A percentile compares a stretch with the other conserved stretches of the same genome.
These are phyloP conservation scores for Diadegma fenestrale DNA, from an alignment of 2,888 invertebrate genomes.

Conservation along the genomic window DNA sequence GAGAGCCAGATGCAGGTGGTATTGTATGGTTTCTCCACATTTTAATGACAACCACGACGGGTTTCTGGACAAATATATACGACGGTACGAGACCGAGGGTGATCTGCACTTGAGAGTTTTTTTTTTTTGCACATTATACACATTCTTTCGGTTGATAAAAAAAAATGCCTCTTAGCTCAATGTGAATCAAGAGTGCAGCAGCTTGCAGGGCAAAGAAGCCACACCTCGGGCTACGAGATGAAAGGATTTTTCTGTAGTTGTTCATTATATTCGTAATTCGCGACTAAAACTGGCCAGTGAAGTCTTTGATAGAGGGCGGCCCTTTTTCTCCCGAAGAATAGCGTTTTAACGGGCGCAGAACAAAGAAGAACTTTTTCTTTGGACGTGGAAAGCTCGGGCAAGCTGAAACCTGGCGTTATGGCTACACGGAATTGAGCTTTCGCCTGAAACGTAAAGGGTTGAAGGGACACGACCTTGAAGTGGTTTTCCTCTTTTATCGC, in stretches of 20 bases:
- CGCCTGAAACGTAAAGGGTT: constrained; percentile 24
- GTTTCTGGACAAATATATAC: constrained; percentile 30
- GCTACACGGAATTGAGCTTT: constrained; percentile 39
- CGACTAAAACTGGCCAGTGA: constrained; percentile 44
- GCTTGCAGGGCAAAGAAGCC: constrained; percentile 9
- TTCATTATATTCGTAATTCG: constrained; percentile 43
- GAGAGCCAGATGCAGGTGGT: background rate
- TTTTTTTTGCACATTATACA: constrained; percentile 28
- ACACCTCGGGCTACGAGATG: constrained; percentile 5
- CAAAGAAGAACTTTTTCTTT: constrained; percentile 58
- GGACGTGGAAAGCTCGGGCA: constrained; percentile 45
- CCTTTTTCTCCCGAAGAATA: constrained; percentile 55
- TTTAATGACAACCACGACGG: constrained; percentile 28
- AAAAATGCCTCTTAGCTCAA: constrained; percentile 24
- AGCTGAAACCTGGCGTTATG: background rate
- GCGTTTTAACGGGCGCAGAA: constrained; percentile 52
- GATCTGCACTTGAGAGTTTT: constrained; percentile 4
- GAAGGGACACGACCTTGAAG: constrained; percentile 56
- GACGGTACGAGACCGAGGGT: background rate
- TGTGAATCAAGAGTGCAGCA: constrained; percentile 26
- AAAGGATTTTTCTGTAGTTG: constrained; percentile 39
- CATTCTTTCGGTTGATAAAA: background rate
- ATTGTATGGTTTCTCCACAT: background rate
- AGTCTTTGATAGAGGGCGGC: constrained; percentile 36
- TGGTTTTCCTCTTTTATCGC: constrained; percentile 50